Evolutionary conservation across 2,888 invertebrate genomes (phyloP).

Genomic region (Cotesia congregata): DNA sequence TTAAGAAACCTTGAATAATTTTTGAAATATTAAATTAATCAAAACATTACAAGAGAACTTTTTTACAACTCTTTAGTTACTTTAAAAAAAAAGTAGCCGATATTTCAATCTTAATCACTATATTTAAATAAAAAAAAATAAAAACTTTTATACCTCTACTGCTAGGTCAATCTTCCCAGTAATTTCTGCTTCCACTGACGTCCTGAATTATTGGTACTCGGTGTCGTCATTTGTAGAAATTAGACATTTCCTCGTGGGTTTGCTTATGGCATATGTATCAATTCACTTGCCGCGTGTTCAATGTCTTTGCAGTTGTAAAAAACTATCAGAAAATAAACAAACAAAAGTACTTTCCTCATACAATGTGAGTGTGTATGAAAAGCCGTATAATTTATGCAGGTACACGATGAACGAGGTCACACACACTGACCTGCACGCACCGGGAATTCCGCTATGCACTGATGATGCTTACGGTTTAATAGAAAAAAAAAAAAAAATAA

Average conservation of each 20-base stretch:
- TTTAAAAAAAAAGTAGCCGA: not conserved
- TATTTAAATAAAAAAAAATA: conserved; percentile 28
- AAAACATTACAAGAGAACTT: too few species aligned
- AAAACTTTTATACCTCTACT: conserved; percentile 41
- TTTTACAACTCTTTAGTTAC: too few species aligned
- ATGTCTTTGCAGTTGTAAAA: not conserved
- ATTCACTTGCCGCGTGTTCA: conserved; percentile 6
- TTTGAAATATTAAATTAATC: too few species aligned
- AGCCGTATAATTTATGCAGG: conserved; percentile 5
- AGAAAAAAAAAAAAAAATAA: not conserved
- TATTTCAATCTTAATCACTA: too few species aligned
- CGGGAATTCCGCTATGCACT: conserved; percentile 23
- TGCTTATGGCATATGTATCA: conserved; percentile 2
- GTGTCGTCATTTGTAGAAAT: conserved; percentile 46
- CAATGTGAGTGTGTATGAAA: not conserved
- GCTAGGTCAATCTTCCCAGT: conserved; percentile 49
- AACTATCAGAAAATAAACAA: not conserved
- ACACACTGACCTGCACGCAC: conserved; percentile 20
- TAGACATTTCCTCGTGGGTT: conserved; percentile 38
- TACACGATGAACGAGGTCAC: conserved; percentile 19
- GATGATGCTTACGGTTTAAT: conserved; percentile 28
- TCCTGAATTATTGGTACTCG: conserved; percentile 42
- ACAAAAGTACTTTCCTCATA: not conserved
- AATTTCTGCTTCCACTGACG: conserved; percentile 47
- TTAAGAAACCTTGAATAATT: too few species aligned